Evolutionary conservation across 2,113 vertebrate genomes (phyloP).

Genomic region (Neoarius graeffei): DNA sequence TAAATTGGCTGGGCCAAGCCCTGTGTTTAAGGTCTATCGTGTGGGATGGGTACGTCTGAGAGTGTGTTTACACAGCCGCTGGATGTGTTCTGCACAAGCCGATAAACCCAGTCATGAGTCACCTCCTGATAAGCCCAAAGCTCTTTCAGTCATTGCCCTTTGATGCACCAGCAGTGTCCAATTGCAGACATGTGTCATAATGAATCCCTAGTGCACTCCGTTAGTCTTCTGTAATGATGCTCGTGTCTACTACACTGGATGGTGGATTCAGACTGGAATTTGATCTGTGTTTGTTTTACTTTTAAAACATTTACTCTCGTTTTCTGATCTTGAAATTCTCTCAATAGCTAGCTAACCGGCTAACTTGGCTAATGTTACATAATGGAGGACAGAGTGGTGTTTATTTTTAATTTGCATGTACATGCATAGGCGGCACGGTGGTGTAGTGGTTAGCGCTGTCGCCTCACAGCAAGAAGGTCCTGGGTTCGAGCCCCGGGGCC

Average conservation of each 20-base stretch:
- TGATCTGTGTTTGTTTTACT: neutral
- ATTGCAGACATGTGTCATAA: conserved; percentile 6
- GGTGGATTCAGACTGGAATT: neutral
- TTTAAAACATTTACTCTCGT: no score
- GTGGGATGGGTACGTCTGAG: neutral
- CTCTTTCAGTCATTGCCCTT: conserved; percentile 12
- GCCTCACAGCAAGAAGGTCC: no score
- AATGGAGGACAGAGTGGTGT: neutral
- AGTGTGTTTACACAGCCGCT: conserved; percentile 19
- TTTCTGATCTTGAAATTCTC: no score
- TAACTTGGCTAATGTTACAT: neutral
- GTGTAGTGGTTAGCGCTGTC: no score
- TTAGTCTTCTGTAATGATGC: neutral
- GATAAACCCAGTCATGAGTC: conserved; percentile 38
- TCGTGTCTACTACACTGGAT: neutral
- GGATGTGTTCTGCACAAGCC: neutral
- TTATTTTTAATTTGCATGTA: neutral
- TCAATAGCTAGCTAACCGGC: neutral
- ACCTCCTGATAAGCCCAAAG: conserved; percentile 17
- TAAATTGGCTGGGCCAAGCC: neutral
- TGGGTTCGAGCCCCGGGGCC: no score
- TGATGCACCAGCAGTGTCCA: neutral
- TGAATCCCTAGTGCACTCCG: neutral
- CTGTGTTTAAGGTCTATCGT: conserved; percentile 25
- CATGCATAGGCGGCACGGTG: no score